Percentiles rank a stretch among this genome's conserved stretches.
These are phyloP conservation scores for Salticus scenicus DNA, from an alignment of 2,888 invertebrate species.

Conservation along the genomic window DNA sequence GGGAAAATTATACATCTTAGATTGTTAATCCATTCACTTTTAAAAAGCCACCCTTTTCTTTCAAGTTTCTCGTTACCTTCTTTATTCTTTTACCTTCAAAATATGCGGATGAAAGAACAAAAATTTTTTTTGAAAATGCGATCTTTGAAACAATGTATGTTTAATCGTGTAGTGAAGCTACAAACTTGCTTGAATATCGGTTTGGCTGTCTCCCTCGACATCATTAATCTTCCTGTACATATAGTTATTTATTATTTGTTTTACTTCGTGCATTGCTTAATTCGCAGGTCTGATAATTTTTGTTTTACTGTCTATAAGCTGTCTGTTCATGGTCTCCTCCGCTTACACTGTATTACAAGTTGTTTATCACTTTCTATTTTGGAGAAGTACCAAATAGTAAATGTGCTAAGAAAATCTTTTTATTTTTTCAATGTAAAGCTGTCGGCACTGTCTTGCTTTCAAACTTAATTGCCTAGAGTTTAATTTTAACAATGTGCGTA, in stretches of 20 bases:
- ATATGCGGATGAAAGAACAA: no score
- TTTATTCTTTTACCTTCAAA: no score
- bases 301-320: constrained; percentile 14
- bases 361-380: not conserved
- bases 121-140: no score
- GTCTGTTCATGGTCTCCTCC: constrained; percentile 3
- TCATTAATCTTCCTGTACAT: constrained; percentile 40
- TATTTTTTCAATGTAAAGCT: not conserved
- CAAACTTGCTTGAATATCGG: not conserved
- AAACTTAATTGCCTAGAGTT: not conserved
- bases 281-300: constrained; percentile 32
- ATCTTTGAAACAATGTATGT: not conserved
- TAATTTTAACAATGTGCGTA: no score
- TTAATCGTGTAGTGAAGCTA: not conserved
- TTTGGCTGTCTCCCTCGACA: constrained; percentile 17
- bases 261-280: constrained; percentile 10
- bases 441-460: not conserved
- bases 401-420: not conserved
- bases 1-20: constrained; percentile 55
- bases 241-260: not conserved
- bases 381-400: not conserved
- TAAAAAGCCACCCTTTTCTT: not conserved
- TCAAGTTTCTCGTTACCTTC: no score
- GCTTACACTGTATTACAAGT: not conserved
- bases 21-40: constrained; percentile 46